Evolutionary conservation across 2,797 vertebrate genomes (phyloP).

Genomic region (Poecilia gillii): DNA sequence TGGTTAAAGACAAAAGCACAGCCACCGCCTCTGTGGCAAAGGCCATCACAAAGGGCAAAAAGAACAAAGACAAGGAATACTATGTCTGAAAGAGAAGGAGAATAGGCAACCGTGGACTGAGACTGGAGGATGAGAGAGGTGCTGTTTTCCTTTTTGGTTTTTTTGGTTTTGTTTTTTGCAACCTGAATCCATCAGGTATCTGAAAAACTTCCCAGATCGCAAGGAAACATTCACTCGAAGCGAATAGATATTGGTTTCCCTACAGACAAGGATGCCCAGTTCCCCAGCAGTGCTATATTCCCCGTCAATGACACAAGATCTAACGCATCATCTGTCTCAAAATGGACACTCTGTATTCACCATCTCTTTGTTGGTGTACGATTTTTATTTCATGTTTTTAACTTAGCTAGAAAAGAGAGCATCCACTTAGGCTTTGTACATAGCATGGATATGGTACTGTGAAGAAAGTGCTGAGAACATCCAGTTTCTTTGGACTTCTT

Average conservation of each 20-base stretch:
- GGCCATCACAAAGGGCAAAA: slow-evolving; percentile 91
- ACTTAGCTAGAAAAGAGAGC: slow-evolving; percentile 51
- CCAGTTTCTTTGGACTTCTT: slow-evolving; percentile 74
- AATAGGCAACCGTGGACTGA: slow-evolving; percentile 49
- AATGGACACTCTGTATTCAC: slow-evolving; percentile 60
- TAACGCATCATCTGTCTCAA: slow-evolving; percentile 64
- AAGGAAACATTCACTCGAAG: slow-evolving; percentile 46
- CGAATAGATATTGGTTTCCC: slow-evolving; percentile 50
- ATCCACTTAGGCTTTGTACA: slow-evolving; percentile 76
- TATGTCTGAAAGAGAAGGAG: slow-evolving; percentile 85
- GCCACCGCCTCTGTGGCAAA: slow-evolving; percentile 82
- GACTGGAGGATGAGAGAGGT: slow-evolving; percentile 46
- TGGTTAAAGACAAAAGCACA: slow-evolving; percentile 91
- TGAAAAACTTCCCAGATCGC: background rate
- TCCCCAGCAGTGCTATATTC: slow-evolving; percentile 47
- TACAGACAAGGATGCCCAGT: slow-evolving; percentile 62
- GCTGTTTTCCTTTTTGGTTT: slow-evolving; percentile 9
- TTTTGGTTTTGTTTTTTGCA: slow-evolving; percentile 41
- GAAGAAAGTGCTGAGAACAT: slow-evolving; percentile 66
- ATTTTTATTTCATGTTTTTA: slow-evolving; percentile 67
- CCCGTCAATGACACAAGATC: slow-evolving; percentile 45
- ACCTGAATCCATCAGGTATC: slow-evolving; percentile 49
- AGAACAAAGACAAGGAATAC: slow-evolving; percentile 98
- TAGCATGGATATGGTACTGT: slow-evolving; percentile 72
- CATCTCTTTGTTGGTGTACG: slow-evolving; percentile 50